phyloP scores from a whole-genome alignment of 2,797 vertebrate species.

The Chrysocyon brachyurus region DNA sequence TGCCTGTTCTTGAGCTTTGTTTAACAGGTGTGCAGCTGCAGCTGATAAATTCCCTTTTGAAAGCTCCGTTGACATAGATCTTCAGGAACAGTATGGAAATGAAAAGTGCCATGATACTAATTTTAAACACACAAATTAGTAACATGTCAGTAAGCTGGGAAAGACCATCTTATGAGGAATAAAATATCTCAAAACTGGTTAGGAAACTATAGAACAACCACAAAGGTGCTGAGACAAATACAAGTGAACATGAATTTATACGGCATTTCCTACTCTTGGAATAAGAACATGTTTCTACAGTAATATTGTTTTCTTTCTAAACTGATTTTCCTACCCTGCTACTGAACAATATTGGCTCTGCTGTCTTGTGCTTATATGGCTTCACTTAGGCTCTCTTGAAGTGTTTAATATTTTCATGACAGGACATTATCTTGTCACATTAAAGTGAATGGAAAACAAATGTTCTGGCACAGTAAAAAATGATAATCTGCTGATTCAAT shows the following conservation, averaged over 20 bases:
- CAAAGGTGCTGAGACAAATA: neutral
- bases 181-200: conserved; percentile 46
- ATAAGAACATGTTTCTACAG: conserved; percentile 37
- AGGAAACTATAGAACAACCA: neutral
- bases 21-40: neutral
- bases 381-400: conserved; percentile 28
- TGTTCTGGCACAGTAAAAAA: conserved; percentile 21
- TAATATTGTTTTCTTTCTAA: conserved; percentile 52
- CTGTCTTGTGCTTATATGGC: neutral
- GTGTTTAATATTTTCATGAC: conserved; percentile 58
- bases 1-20: conserved; percentile 39
- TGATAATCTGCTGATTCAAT: neutral
- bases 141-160: neutral
- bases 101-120: neutral
- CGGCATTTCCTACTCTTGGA: neutral
- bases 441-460: conserved; percentile 62
- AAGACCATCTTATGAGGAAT: conserved; percentile 8
- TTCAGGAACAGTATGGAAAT: neutral
- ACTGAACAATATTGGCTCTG: neutral
- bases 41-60: conserved; percentile 12
- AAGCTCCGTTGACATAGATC: neutral
- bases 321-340: neutral
- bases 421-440: conserved; percentile 67
- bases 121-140: conserved; percentile 63
- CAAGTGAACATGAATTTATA: neutral